A percentile compares a stretch with the other conserved stretches of the same genome.
Evolutionary conservation across 2,888 invertebrate species (phyloP).

Genomic region (Neoitamus cyanurus): DNA sequence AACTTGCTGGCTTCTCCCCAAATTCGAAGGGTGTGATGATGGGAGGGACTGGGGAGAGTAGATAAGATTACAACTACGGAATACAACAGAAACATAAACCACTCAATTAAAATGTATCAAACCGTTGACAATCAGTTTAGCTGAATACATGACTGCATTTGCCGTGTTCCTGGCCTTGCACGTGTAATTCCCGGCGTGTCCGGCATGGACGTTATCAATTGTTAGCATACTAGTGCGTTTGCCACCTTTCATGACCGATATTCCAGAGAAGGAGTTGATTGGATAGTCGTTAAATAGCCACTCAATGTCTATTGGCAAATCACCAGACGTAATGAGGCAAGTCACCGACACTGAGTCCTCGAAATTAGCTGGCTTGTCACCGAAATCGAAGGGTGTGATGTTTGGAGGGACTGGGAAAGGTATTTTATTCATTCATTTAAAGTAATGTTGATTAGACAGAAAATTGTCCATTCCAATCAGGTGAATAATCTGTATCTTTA

Average conservation of each 20-base stretch:
- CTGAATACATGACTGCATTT: slow-evolving; percentile 74
- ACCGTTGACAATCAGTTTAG: slow-evolving; percentile 76
- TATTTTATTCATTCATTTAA: not conserved
- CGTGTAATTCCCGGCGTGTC: slow-evolving; percentile 80
- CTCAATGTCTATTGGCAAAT: slow-evolving; percentile 73
- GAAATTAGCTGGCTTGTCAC: slow-evolving; percentile 76
- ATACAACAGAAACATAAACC: not conserved
- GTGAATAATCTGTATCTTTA: no score
- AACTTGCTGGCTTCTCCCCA: slow-evolving; percentile 77
- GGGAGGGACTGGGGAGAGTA: slow-evolving; percentile 72
- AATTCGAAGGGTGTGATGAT: slow-evolving; percentile 81
- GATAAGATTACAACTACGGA: not conserved
- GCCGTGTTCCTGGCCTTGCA: slow-evolving; percentile 78
- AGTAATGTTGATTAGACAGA: not conserved
- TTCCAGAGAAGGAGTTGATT: slow-evolving; percentile 67
- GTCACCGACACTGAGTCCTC: slow-evolving; percentile 77
- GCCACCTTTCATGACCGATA: slow-evolving; percentile 71
- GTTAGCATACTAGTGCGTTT: slow-evolving; percentile 73
- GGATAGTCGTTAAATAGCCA: slow-evolving; percentile 72
- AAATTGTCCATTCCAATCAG: not conserved
- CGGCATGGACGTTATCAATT: slow-evolving; percentile 75
- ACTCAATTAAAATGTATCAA: slow-evolving; percentile 54
- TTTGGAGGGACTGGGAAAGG: slow-evolving; percentile 56
- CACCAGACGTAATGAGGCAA: slow-evolving; percentile 78
- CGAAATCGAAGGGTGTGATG: slow-evolving; percentile 80